Evolutionary conservation across 1,140 invertebrate species (phyloP), one percentile per base, ranked within the genome.

Genomic region (Formica selysi): DNA sequence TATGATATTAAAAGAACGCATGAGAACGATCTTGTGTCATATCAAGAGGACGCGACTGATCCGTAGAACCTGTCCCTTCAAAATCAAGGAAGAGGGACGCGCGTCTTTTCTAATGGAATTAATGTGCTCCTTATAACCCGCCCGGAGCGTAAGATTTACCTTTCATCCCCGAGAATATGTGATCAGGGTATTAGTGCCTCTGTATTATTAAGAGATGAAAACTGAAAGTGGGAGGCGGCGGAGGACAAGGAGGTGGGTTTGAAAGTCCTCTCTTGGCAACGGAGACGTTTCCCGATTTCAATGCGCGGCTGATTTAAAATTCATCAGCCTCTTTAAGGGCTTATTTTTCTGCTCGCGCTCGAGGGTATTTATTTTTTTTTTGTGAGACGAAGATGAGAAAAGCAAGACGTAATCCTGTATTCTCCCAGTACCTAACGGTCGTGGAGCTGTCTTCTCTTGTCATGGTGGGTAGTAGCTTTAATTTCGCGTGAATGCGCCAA

Each of bases 241-340:
- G 54, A 57, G 65, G 76, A 85, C 51, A 71, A 36, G 22, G 76
- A 19, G 79, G 76, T 76, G 89, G 89, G 88, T 59, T 85, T 90
- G 85, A 94, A 94, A 94, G 93, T 93, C 93, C 94, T 94, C 94
- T 94, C 93, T 32, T 80, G 91, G 92, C 94, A 90, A 92, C 86
- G 89, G 88, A 93, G 92, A 94, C 92, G 93, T 94, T 94, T 93
- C 91, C 90, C 90, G 93, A 94, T 94, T 94, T 95, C 93, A 94
- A 95, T 95, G 93, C 92, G 86, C 85, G 89, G 65, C 94, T 94
- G 93, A 95, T 95, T 95, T 95, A 95, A 95, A 95, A 95, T 95
- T 95, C 94, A 95, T 95, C 94, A 95, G 93, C 89, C 94, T 94
- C 93, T 95, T 95, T 94, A 95, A 94, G 92, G 94, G 94, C 94